Evolutionary conservation across 2,888 invertebrate species (phyloP).

Genomic region (Cryptosula pallasiana): DNA sequence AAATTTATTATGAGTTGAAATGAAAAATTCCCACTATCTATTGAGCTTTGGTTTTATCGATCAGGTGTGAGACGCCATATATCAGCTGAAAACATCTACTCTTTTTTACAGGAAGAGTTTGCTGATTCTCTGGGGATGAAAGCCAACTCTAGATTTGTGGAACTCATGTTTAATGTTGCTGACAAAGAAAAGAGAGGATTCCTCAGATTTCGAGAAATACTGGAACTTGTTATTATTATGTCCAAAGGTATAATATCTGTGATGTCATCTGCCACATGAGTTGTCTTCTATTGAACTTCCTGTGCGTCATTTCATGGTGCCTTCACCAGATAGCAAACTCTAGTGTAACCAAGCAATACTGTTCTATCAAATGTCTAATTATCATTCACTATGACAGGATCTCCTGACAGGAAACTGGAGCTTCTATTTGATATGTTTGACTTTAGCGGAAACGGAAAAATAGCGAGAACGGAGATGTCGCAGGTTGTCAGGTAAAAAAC

Average conservation of each 20-base stretch:
- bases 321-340: no score
- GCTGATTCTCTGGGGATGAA: constrained; percentile 22
- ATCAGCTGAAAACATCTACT: no score
- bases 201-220: constrained; percentile 16
- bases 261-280: no score
- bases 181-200: constrained; percentile 19
- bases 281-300: no score
- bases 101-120: constrained; percentile 13
- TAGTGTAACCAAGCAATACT: no score
- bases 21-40: no score
- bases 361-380: not conserved
- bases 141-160: constrained; percentile 20
- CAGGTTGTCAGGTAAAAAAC: constrained; percentile 24
- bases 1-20: no score
- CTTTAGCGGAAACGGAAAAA: constrained; percentile 22
- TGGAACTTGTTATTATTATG: constrained; percentile 20
- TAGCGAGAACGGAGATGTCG: constrained; percentile 18
- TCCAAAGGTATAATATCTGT: no score
- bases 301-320: no score
- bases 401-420: constrained; percentile 22
- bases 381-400: constrained; percentile 7
- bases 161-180: constrained; percentile 22
- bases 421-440: constrained; percentile 25
- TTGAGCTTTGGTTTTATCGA: no score
- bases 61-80: no score